Base-by-base conservation (phyloP, 1,140 invertebrate genomes). In the Zophobas atratus region DNA sequence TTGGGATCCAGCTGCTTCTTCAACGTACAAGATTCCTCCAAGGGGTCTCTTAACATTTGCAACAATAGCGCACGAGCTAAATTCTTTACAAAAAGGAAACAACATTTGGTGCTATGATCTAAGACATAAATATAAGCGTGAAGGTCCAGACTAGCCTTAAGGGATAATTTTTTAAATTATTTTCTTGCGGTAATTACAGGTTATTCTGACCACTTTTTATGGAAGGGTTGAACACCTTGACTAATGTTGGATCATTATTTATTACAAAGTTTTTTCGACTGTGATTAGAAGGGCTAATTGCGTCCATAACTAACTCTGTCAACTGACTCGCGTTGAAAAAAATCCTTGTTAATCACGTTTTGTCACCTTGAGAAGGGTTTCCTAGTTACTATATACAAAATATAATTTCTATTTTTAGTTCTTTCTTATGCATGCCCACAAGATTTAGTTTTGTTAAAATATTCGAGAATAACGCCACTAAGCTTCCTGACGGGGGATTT, bases 1-100 rank as follows among this genome's bases (percentile, higher is more conserved):
- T 72, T 72, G 71, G 35, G 35, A 39, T 73, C 20, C 71, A 73
- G 49, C 71, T 73, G 71, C 71, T 73, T 56, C 55, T 73, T 73
- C 71, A 56, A 72, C 48, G 49, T 55, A 55, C 38, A 73, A 73
- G 49, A 56, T 56, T 73, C 49, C 34, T 56, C 71, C 34, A n/a
- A 73, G 49, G 38, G 71, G 38, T 56, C 51, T 36, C 49, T 41
- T 20, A 20, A 51, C 20, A 55, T 73, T 53, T 55, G 32, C 41
- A 32, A 73, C 49, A 73, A 73, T 73, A 56, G 71, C 36, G 71
- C 71, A 73, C 71, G 71, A 73, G 71, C 71, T 67, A 67, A 63
- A 63, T 63, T 63, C 38, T 39, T 57, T 57, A 5, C 41, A 38
- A 39, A 63, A 63, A 67, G 38, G 60, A 67, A 67, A 67, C 41